These are phyloP conservation scores for Dynastes grantii DNA, from an alignment of 2,888 invertebrate species.

Conservation along the genomic window DNA sequence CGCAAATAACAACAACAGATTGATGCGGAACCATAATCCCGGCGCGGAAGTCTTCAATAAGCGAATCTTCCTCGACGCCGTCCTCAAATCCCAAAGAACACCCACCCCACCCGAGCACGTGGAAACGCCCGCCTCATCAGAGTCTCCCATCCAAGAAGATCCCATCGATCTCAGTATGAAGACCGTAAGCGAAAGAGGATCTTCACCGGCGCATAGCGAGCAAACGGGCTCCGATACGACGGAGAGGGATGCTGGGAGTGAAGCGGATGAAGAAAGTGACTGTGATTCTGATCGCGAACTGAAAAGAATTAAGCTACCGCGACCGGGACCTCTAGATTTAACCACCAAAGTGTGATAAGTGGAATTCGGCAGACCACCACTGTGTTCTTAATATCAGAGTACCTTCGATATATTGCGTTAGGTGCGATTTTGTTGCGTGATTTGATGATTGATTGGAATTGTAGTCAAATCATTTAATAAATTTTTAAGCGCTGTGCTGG, in stretches of 20 bases:
- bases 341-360: conserved; percentile 79
- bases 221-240: conserved; percentile 63
- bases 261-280: conserved; percentile 74
- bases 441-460: no score
- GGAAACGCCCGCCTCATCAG: conserved; percentile 58
- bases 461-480: no score
- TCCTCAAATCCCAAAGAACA: conserved; percentile 80
- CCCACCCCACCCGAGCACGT: conserved; percentile 71
- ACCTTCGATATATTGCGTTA: conserved; percentile 54
- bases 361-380: conserved; percentile 56
- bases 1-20: conserved; percentile 69
- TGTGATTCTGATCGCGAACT: conserved; percentile 71
- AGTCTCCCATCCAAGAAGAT: conserved; percentile 77
- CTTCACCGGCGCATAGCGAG: conserved; percentile 66
- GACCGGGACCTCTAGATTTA: conserved; percentile 75
- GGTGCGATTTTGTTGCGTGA: no score
- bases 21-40: conserved; percentile 73
- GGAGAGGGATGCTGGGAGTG: conserved; percentile 68
- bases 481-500: no score
- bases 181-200: conserved; percentile 73
- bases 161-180: conserved; percentile 89
- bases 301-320: conserved; percentile 73
- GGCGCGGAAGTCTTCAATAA: conserved; percentile 79
- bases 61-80: conserved; percentile 83
- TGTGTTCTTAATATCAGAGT: conserved; percentile 62